Conservation (phyloP, 1,140 invertebrate genomes). For the Galleria mellonella region DNA sequence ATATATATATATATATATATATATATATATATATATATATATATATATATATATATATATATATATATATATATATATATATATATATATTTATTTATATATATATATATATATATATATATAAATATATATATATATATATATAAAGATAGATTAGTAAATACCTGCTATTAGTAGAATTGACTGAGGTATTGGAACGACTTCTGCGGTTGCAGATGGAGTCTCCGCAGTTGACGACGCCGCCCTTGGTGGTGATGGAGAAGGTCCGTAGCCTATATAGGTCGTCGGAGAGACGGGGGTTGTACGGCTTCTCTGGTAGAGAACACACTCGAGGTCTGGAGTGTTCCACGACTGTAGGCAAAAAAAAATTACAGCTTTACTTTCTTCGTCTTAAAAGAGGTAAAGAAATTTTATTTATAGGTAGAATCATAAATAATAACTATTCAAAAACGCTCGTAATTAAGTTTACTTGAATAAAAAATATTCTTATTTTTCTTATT, state of each 20-base stretch:
- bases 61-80: too few relatives aligned
- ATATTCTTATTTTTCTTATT: too few relatives aligned
- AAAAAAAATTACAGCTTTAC: too few relatives aligned
- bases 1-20: too few relatives aligned
- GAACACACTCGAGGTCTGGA: conserved; percentile 88
- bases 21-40: too few relatives aligned
- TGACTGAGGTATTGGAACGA: conserved; percentile 88
- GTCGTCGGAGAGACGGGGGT: conserved; percentile 86
- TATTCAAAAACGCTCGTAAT: too few relatives aligned
- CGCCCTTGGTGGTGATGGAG: conserved; percentile 89
- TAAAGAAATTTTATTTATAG: too few relatives aligned
- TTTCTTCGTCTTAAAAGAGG: not conserved
- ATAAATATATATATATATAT: not conserved
- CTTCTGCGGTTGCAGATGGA: conserved; percentile 88
- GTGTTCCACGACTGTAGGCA: conserved; percentile 83
- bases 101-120: too few relatives aligned
- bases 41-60: too few relatives aligned
- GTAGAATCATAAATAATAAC: too few relatives aligned
- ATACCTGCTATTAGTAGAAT: conserved; percentile 85
- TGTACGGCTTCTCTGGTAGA: conserved; percentile 87
- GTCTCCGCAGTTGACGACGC: conserved; percentile 92
- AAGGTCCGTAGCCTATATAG: conserved; percentile 91
- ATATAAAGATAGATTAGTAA: not conserved
- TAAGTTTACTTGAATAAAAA: too few relatives aligned
- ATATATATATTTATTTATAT: too few relatives aligned